These are phyloP conservation scores for Xestia xanthographa DNA, from an alignment of 2,888 invertebrate genomes.

Conservation along the genomic window DNA sequence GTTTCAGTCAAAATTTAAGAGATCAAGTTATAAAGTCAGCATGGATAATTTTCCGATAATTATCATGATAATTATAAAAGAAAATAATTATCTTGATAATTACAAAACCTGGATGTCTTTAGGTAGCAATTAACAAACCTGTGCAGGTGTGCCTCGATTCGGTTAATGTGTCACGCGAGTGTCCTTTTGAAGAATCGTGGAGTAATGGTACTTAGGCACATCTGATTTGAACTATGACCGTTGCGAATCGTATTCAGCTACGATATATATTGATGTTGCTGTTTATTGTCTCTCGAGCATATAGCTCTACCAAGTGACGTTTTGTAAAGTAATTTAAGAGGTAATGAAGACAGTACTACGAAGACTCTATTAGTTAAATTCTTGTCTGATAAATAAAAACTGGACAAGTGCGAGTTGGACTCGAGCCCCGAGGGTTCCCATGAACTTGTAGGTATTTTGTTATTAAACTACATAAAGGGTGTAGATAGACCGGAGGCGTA, in stretches of 20 bases:
- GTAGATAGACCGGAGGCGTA: no score
- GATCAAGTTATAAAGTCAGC: not conserved
- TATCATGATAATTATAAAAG: not conserved
- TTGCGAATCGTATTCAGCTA: not conserved
- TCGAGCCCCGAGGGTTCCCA: no score
- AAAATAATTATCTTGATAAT: not conserved
- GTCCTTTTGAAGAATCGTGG: constrained; percentile 4
- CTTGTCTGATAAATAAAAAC: not conserved
- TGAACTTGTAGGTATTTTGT: no score
- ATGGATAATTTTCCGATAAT: not conserved
- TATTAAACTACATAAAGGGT: no score
- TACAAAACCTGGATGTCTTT: not conserved
- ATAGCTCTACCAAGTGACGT: not conserved
- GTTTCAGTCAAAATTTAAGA: not conserved
- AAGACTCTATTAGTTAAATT: not conserved
- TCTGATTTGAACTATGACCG: not conserved
- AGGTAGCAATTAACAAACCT: not conserved
- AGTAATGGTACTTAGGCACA: not conserved
- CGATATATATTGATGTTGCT: not conserved
- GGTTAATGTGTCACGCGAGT: not conserved
- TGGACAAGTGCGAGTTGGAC: no score
- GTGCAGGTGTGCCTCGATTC: not conserved
- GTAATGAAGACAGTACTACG: not conserved
- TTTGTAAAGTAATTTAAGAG: not conserved
- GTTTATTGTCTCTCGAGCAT: not conserved